These are phyloP conservation scores for Drosophila erecta DNA, from an alignment of 1,140 invertebrate genomes.

Conservation along the genomic window DNA sequence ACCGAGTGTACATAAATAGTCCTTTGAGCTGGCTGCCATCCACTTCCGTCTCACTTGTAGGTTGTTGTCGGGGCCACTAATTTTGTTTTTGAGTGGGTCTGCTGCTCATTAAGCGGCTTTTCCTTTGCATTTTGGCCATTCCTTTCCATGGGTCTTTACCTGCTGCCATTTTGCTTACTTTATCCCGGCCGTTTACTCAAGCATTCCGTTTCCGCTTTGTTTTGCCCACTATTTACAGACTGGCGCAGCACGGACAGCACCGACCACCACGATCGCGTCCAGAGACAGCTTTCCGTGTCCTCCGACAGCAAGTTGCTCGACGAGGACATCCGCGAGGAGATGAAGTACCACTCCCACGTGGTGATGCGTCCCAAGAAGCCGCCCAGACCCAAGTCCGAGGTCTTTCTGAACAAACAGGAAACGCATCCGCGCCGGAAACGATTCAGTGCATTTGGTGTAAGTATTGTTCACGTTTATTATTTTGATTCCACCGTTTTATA, in stretches of 20 bases:
- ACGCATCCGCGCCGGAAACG: constrained; percentile 90
- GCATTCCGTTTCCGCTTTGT: constrained; percentile 30
- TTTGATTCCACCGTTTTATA: neutral
- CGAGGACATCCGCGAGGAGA: constrained; percentile 92
- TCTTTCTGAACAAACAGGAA: constrained; percentile 89
- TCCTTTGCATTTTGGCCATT: constrained; percentile 31
- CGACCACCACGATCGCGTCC: constrained; percentile 90
- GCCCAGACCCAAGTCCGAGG: constrained; percentile 94
- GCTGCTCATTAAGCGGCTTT: constrained; percentile 69
- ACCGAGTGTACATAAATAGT: constrained; percentile 11
- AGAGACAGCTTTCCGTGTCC: constrained; percentile 94
- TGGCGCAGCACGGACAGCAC: constrained; percentile 90
- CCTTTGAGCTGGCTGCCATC: constrained; percentile 36
- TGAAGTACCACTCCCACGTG: constrained; percentile 88
- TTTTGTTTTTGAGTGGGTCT: constrained; percentile 67
- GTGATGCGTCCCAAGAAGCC: constrained; percentile 94
- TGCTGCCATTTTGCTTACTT: constrained; percentile 2
- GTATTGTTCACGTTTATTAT: constrained; percentile 69
- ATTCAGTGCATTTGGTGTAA: constrained; percentile 96
- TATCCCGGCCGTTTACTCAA: constrained; percentile 27
- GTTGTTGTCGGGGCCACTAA: constrained; percentile 55
- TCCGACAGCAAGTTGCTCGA: constrained; percentile 95
- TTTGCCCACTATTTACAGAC: constrained; percentile 85
- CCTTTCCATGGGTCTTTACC: neutral
- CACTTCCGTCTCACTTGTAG: constrained; percentile 55